A percentile compares a stretch with the other conserved stretches of the same genome.
Conservation (phyloP, 2,888 invertebrate species). For the Drosophila monieri region DNA sequence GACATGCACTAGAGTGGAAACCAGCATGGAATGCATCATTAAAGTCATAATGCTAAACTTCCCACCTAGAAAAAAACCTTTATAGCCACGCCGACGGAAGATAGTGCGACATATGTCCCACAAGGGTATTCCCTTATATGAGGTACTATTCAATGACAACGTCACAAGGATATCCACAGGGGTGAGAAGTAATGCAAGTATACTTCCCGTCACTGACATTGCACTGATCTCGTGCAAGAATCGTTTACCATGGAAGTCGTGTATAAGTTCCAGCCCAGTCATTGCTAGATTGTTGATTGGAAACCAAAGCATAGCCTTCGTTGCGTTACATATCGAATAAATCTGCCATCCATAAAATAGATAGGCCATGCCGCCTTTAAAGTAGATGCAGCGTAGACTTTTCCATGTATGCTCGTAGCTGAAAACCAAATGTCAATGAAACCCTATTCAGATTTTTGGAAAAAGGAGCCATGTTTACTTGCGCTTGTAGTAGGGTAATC, state of each 20-base stretch:
- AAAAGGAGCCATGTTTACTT: conserved; percentile 24
- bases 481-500: conserved; percentile 10
- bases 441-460: too few relatives aligned
- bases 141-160: conserved; percentile 28
- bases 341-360: conserved; percentile 34
- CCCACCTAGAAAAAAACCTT: conserved; percentile 55
- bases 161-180: conserved; percentile 52
- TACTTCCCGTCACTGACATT: conserved; percentile 42
- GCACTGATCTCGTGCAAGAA: conserved; percentile 42
- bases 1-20: conserved; percentile 38
- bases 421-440: neutral
- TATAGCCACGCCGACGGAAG: conserved; percentile 25
- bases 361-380: conserved; percentile 11
- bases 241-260: neutral
- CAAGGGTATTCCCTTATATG: neutral
- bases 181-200: conserved; percentile 45
- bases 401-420: conserved; percentile 22
- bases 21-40: conserved; percentile 50
- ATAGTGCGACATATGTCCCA: neutral
- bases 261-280: neutral
- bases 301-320: conserved; percentile 1
- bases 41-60: conserved; percentile 37
- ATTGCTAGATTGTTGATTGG: conserved; percentile 17
- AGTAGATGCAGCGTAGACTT: conserved; percentile 22
- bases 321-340: conserved; percentile 8